A percentile compares a stretch with the other conserved stretches of the same genome.
Evolutionary conservation across 2,888 invertebrate genomes (phyloP).

Genomic region (Xanthorhoe spadicearia): DNA sequence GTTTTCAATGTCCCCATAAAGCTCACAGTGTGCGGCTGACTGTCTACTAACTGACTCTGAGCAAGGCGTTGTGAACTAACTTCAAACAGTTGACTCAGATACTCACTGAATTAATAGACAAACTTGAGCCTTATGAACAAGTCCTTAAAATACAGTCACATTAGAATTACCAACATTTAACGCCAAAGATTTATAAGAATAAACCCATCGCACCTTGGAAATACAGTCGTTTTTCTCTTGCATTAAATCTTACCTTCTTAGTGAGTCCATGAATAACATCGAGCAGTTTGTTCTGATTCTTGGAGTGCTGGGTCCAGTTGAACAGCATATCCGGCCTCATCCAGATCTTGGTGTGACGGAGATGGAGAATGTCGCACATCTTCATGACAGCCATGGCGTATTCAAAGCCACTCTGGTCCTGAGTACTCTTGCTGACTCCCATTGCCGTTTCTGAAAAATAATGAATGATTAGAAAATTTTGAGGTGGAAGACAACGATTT

Average conservation of each 20-base stretch:
- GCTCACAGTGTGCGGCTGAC: too few relatives aligned
- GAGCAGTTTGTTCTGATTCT: constrained; percentile 89
- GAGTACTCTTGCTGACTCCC: constrained; percentile 93
- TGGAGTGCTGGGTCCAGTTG: constrained; percentile 90
- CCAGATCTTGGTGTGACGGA: constrained; percentile 92
- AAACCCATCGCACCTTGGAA: too few relatives aligned
- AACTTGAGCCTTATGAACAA: too few relatives aligned
- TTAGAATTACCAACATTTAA: too few relatives aligned
- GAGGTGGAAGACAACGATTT: background rate
- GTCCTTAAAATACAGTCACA: too few relatives aligned
- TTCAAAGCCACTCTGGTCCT: constrained; percentile 92
- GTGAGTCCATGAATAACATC: constrained; percentile 92
- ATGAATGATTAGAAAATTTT: background rate
- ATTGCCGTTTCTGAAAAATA: constrained; percentile 90
- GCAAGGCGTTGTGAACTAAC: too few relatives aligned
- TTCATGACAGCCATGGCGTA: constrained; percentile 96
- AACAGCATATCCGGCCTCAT: constrained; percentile 91
- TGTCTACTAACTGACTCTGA: too few relatives aligned
- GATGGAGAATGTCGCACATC: constrained; percentile 93
- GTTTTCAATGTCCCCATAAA: too few relatives aligned
- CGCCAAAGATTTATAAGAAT: too few relatives aligned
- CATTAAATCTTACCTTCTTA: constrained; percentile 87
- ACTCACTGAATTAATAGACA: too few relatives aligned
- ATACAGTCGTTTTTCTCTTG: too few relatives aligned
- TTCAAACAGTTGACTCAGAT: too few relatives aligned